phyloP scores from a whole-genome alignment of 2,113 vertebrate genomes.

The Heliornis fulica region DNA sequence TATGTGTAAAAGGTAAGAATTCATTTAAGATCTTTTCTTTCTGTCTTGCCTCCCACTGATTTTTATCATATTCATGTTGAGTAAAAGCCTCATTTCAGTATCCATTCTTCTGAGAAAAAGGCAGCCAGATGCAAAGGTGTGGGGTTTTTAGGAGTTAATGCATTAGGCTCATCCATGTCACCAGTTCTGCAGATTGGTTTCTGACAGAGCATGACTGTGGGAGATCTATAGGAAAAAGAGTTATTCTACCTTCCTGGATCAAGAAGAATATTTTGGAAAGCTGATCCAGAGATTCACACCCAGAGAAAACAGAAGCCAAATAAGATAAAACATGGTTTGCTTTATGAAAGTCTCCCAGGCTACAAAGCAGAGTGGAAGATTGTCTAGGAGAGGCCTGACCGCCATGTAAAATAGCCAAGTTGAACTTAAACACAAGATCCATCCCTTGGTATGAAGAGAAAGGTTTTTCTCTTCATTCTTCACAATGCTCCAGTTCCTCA shows the following conservation, averaged over 20 bases:
- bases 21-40: not conserved
- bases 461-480: not conserved
- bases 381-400: not conserved
- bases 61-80: not conserved
- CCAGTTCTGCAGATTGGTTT: not conserved
- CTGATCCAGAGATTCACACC: not conserved
- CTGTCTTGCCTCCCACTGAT: not conserved
- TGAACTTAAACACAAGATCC: not conserved
- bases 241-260: not conserved
- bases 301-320: not conserved
- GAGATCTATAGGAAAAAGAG: not conserved
- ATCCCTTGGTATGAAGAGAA: not conserved
- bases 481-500: not conserved
- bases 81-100: not conserved
- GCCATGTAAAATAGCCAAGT: not conserved
- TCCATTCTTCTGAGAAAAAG: not conserved
- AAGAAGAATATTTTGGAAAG: not conserved
- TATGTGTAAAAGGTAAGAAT: not conserved
- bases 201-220: not conserved
- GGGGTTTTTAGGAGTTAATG: not conserved
- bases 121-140: not conserved
- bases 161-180: not conserved
- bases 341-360: not conserved
- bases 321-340: not conserved
- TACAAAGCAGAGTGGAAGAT: not conserved